Conservation (phyloP, 1,140 invertebrate genomes). For the Diuraphis noxia region DNA sequence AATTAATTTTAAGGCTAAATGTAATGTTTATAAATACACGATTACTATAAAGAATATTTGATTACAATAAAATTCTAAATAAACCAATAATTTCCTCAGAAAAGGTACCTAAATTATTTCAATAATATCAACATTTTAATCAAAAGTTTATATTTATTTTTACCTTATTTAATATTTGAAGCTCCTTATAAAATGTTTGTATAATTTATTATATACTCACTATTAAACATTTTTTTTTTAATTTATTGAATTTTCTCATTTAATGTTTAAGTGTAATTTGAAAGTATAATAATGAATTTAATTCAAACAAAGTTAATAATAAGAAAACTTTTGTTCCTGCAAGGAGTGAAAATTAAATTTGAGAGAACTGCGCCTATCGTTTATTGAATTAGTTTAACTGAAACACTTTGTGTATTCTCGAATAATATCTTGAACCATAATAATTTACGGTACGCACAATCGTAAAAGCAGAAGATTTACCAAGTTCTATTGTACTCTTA, state of each 20-base stretch:
- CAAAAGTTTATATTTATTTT: slow-evolving; percentile 9
- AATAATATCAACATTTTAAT: neutral
- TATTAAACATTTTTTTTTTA: slow-evolving; percentile 23
- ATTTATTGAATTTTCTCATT: slow-evolving; percentile 24
- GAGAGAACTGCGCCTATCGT: slow-evolving; percentile 16
- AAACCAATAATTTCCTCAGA: neutral
- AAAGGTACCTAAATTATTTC: neutral
- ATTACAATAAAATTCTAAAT: neutral
- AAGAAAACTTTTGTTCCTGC: slow-evolving; percentile 37
- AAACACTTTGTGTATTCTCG: slow-evolving; percentile 41
- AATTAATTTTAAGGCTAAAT: neutral
- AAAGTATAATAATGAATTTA: slow-evolving; percentile 45
- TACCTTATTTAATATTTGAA: neutral
- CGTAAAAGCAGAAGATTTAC: neutral
- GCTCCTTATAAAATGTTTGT: neutral
- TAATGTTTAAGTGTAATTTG: slow-evolving; percentile 19
- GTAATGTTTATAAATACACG: neutral
- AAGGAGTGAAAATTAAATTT: slow-evolving; percentile 47
- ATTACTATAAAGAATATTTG: neutral
- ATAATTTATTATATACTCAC: slow-evolving; percentile 22
- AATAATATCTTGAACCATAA: slow-evolving; percentile 44
- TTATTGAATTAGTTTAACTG: slow-evolving; percentile 48
- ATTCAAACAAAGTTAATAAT: slow-evolving; percentile 48
- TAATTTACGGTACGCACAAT: slow-evolving; percentile 13
- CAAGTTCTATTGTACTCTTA: slow-evolving; percentile 17